These are phyloP conservation scores for Acrobasis consociella DNA, from an alignment of 2,888 invertebrate genomes.

Conservation along the genomic window DNA sequence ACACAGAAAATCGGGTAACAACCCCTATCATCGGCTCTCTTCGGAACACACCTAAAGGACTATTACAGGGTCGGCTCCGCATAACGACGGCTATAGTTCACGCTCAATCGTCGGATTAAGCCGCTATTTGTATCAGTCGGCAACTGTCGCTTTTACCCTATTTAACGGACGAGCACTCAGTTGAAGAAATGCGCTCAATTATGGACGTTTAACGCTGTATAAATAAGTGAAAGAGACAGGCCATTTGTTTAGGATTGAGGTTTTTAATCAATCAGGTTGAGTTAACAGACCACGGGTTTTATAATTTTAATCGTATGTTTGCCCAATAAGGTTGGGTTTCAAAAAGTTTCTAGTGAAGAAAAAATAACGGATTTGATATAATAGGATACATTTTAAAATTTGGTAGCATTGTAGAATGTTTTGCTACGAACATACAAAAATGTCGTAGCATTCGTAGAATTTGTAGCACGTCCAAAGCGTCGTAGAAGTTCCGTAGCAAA, in stretches of 20 bases:
- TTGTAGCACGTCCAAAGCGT: too few species aligned
- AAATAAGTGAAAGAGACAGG: slow-evolving; percentile 6
- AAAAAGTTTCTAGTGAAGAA: too few species aligned
- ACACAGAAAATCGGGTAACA: not conserved
- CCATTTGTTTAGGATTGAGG: not conserved
- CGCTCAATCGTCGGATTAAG: slow-evolving; percentile 73
- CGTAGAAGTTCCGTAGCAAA: too few species aligned
- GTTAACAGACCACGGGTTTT: too few species aligned
- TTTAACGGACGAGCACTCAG: slow-evolving; percentile 50
- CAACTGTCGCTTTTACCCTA: slow-evolving; percentile 61
- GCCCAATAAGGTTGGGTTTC: too few species aligned
- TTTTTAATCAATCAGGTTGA: not conserved
- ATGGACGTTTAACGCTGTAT: slow-evolving; percentile 24
- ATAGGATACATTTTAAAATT: too few species aligned
- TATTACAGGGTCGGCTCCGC: slow-evolving; percentile 61
- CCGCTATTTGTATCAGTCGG: slow-evolving; percentile 67
- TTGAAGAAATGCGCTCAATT: slow-evolving; percentile 45
- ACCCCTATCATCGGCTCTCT: not conserved
- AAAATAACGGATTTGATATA: too few species aligned
- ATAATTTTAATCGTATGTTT: too few species aligned
- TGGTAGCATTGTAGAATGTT: too few species aligned
- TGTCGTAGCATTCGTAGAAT: too few species aligned
- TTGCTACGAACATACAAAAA: too few species aligned
- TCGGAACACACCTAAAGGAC: slow-evolving; percentile 42
- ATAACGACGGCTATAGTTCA: slow-evolving; percentile 74